Conservation (phyloP, 2,888 invertebrate genomes). For the Adelphocoris suturalis region DNA sequence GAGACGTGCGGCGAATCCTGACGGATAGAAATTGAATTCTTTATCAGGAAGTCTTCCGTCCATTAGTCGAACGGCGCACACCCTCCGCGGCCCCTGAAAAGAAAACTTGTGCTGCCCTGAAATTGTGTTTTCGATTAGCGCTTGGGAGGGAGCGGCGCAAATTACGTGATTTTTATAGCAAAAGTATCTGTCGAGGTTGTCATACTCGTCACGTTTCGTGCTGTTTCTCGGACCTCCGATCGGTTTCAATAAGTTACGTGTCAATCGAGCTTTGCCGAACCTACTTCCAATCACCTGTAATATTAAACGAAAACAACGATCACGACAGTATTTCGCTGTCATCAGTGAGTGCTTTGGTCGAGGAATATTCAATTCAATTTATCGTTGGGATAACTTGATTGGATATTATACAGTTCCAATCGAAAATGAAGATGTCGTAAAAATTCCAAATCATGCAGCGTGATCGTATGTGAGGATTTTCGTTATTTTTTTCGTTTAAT, state of each 20-base stretch:
- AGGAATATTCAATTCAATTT: no score
- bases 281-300: neutral
- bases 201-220: conserved; percentile 55
- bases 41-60: conserved; percentile 69
- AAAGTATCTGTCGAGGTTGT: conserved; percentile 47
- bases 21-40: conserved; percentile 69
- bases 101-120: conserved; percentile 49
- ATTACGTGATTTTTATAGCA: conserved; percentile 65
- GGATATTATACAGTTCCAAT: no score
- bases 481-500: no score
- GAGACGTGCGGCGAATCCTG: conserved; percentile 54
- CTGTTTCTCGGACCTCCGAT: neutral
- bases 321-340: neutral
- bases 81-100: neutral
- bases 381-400: no score
- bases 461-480: no score
- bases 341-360: no score
- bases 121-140: conserved; percentile 65
- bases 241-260: conserved; percentile 20
- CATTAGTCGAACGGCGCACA: conserved; percentile 51
- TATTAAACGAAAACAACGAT: neutral
- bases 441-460: no score
- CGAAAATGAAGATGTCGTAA: no score
- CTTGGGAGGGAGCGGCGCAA: neutral
- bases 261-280: neutral